Base-by-base conservation (phyloP, 2,888 invertebrate species). In the Penaeus monodon region DNA sequence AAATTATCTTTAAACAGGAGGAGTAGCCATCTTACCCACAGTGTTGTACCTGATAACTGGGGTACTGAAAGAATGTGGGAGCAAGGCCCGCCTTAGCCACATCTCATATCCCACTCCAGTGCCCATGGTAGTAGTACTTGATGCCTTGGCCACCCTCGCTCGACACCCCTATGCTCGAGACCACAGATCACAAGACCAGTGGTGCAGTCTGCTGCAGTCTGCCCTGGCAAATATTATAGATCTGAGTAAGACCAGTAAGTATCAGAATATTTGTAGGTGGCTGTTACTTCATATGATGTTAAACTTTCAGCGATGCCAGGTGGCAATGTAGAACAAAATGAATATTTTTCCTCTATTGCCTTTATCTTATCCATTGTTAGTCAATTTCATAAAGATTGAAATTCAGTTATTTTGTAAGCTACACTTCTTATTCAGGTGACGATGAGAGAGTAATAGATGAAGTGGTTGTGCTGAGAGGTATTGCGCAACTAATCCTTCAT, bases 11-110 rank as follows among this genome's bases (percentile, higher is more conserved):
- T 64, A 38, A 27, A n/a, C 83, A 89, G 96, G 98, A 29, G 97
- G 97, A 0, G 92, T 97, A 24, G 95, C 97, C 20, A 95, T 99
- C 90, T 94, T 99, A 86, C 99, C 99, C 7, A 97, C 98, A 0
- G 94, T 99, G 87, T 93, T 99, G n/a, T 97, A 96, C 93, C 94
- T 99, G 87, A 95, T 96, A 1, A 97, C 97, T 12, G 97, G 97
- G 85, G 96, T 99, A 63, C 94, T 99, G 65, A 73, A 68, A 24
- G 81, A 81, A 63, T 84, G 88, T 74, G 84, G 88, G 7, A 73
- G 79, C 74, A 85, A 80, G 85, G 68, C 29, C 3, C 63, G 38
- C 2, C 65, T 80, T 27, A n/a, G 33, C 24, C 80, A 63, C n/a
- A 38, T 33, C 44, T 33, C 63, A 12, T 57, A 70, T 6, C 29